phyloP scores from a whole-genome alignment of 2,797 vertebrate species.

The Chanos chanos region DNA sequence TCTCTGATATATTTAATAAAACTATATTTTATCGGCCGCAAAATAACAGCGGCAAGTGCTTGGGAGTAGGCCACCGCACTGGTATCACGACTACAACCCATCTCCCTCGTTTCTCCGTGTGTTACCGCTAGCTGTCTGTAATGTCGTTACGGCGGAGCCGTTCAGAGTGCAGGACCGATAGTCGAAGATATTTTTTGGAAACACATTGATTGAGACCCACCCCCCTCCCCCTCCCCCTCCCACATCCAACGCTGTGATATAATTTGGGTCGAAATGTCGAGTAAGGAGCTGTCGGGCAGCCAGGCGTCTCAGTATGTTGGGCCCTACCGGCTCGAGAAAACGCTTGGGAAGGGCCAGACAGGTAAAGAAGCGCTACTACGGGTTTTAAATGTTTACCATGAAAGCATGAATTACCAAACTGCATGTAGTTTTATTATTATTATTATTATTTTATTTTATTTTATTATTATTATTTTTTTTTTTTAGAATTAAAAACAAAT shows the following conservation, averaged over 20 bases:
- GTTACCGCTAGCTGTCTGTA: constrained; percentile 44
- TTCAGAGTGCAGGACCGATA: constrained; percentile 49
- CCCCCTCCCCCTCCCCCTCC: constrained; percentile 22
- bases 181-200: constrained; percentile 38
- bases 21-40: constrained; percentile 46
- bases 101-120: constrained; percentile 18
- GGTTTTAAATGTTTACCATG: neutral
- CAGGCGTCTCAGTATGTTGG: constrained; percentile 88
- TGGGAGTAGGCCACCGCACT: constrained; percentile 62
- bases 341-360: constrained; percentile 91
- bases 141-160: constrained; percentile 61
- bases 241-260: constrained; percentile 2
- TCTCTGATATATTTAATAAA: no score
- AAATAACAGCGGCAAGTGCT: constrained; percentile 55
- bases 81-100: constrained; percentile 56
- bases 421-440: no score
- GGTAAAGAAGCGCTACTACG: constrained; percentile 62
- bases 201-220: constrained; percentile 50
- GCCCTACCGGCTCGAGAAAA: constrained; percentile 91
- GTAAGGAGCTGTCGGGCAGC: constrained; percentile 72
- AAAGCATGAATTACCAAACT: neutral
- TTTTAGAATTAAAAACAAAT: no score
- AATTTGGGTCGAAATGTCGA: constrained; percentile 71
- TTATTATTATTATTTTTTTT: no score
- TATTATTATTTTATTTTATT: no score